Evolutionary conservation across 2,113 vertebrate genomes (phyloP), one percentile per base, ranked within the genome.

Genomic region (Excalfactoria chinensis): DNA sequence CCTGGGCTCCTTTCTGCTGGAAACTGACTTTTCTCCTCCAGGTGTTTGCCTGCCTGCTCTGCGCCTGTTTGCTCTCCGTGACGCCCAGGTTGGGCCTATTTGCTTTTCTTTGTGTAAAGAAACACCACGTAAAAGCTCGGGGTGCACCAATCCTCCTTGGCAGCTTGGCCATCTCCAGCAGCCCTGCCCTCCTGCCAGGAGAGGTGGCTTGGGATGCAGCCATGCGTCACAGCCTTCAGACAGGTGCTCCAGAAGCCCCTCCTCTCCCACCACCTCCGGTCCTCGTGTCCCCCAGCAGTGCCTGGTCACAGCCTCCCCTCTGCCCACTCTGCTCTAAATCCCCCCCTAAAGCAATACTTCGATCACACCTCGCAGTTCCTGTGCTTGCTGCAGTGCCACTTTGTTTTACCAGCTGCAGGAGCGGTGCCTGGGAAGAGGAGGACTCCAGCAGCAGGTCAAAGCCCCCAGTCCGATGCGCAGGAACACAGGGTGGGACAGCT

Each of bases 61-160:
- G 35, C 4, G 11, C 0, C 2, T 12, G 43, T 76, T 86, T 56
- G 80, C 41, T 77, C 28, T 84, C 1, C 11, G 6, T 11, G 6
- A 71, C 11, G 2, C 86, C 84, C 89, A 84, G 68, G 51, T 94
- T 13, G 34, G 64, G 63, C 12, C 56, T 77, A 28, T 94, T 95
- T 90, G 71, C 86, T 91, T 90, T 93, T 56, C 81, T 81, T 74
- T 89, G 73, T 85, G 34, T 84, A 79, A 93, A 91, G 72, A 84
- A 93, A 96, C 25, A 44, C 73, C 49, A 84, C 2, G 13, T 86
- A 68, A 84, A 84, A 74, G 68, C 68, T 77, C 69, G 0, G 0
- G 63, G 67, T 72, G 74, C 56, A 68, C 78, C 71, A 72, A 83
- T 78, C 0, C 3, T 88, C 69, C 71, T 30, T 20, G n/a, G 34